Conservation (phyloP, 2,797 vertebrate species). For the Microcaecilia unicolor region DNA sequence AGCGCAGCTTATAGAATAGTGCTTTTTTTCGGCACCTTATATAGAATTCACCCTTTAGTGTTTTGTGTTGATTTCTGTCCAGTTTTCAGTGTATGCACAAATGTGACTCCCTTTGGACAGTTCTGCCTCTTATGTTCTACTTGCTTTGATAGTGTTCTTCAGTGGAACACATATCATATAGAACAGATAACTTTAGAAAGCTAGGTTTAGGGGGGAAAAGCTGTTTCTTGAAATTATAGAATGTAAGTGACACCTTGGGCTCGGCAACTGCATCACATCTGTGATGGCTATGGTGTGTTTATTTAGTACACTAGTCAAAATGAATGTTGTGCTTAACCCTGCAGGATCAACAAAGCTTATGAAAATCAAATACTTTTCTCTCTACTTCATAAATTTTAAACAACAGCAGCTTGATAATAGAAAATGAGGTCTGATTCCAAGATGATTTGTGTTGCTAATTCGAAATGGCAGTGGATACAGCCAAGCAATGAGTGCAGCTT, state of each 20-base stretch:
- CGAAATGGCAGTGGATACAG: neutral
- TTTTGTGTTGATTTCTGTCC: no score
- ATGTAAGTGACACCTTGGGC: constrained; percentile 16
- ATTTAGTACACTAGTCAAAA: constrained; percentile 33
- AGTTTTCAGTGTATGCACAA: no score
- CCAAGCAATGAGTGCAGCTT: neutral
- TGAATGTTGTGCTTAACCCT: constrained; percentile 22
- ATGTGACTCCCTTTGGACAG: no score
- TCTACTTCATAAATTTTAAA: constrained; percentile 33
- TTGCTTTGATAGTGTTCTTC: no score
- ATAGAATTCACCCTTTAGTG: no score
- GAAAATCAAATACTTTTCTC: constrained; percentile 14
- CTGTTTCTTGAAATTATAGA: constrained; percentile 29
- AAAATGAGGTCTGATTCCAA: constrained; percentile 9
- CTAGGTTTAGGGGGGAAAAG: constrained; percentile 10
- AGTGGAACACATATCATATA: no score
- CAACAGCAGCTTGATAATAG: constrained; percentile 14
- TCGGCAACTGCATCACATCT: constrained; percentile 23
- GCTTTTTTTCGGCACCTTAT: no score
- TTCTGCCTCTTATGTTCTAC: no score
- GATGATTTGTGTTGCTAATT: neutral
- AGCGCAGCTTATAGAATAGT: no score
- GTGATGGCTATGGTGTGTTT: constrained; percentile 24
- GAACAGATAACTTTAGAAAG: constrained; percentile 16
- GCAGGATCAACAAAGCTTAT: constrained; percentile 24